Evolutionary conservation across 2,113 vertebrate species (phyloP).

Genomic region (Cygnus atratus): DNA sequence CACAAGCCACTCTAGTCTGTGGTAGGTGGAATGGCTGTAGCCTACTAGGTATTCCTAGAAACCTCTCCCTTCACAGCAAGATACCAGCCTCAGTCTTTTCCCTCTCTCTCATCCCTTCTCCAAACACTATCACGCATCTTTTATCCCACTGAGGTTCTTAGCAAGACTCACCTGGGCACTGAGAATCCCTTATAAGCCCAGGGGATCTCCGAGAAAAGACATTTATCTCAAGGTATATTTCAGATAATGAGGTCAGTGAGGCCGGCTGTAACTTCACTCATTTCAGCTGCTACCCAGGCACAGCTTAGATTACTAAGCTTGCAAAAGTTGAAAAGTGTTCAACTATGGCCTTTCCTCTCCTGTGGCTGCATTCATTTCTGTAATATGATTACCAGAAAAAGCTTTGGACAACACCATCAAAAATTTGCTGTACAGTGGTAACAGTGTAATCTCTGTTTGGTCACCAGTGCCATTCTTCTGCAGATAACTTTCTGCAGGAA

Average conservation of each 20-base stretch:
- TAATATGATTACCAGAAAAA: not conserved
- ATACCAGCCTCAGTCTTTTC: not conserved
- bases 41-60: not conserved
- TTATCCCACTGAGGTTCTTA: not conserved
- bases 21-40: not conserved
- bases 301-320: not conserved
- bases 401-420: not conserved
- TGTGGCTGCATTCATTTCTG: not conserved
- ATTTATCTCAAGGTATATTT: not conserved
- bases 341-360: not conserved
- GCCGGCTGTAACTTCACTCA: not conserved
- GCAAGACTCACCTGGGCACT: not conserved
- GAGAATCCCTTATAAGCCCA: not conserved
- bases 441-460: slow-evolving; percentile 10
- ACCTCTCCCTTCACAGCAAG: not conserved
- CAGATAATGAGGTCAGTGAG: not conserved
- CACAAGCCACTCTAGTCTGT: not conserved
- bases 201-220: not conserved
- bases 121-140: not conserved
- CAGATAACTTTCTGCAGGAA: slow-evolving; percentile 32
- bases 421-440: slow-evolving; percentile 4
- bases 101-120: not conserved
- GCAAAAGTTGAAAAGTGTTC: not conserved
- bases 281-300: not conserved
- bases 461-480: slow-evolving; percentile 21